Evolutionary conservation across 2,113 vertebrate species (phyloP).

Genomic region (Prolemur simus): DNA sequence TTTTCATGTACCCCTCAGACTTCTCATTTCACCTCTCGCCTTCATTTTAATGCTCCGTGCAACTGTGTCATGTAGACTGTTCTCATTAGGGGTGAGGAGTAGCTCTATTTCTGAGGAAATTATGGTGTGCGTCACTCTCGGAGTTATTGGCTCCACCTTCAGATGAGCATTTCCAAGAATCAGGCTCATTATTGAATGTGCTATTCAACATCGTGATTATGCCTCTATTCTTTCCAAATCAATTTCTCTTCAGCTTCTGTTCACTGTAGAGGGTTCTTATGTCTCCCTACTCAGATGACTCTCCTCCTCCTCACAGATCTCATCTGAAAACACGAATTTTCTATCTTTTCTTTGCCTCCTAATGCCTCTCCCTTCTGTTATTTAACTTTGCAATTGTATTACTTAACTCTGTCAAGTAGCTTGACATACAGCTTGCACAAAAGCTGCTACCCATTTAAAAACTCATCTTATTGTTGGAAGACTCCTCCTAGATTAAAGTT

Average conservation of each 20-base stretch:
- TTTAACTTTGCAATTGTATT: conserved; percentile 66
- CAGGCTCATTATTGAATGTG: conserved; percentile 20
- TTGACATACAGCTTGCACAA: conserved; percentile 56
- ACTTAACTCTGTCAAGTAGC: conserved; percentile 67
- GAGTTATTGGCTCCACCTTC: conserved; percentile 39
- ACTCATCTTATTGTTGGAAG: neutral
- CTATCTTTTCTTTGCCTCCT: conserved; percentile 66
- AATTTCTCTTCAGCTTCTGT: conserved; percentile 64
- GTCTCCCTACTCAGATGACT: conserved; percentile 33
- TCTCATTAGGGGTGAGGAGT: neutral
- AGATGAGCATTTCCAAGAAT: conserved; percentile 52
- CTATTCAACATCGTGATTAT: conserved; percentile 47
- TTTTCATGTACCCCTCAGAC: neutral
- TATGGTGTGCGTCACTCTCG: conserved; percentile 46
- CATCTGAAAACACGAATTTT: conserved; percentile 76
- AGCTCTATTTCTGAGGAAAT: conserved; percentile 64
- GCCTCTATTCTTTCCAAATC: conserved; percentile 68
- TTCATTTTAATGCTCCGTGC: neutral
- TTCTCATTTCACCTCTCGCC: neutral
- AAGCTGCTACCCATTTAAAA: conserved; percentile 30
- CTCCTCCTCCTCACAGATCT: conserved; percentile 62
- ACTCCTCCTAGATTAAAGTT: conserved; percentile 13
- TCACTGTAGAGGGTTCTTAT: conserved; percentile 59
- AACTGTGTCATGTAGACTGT: neutral
- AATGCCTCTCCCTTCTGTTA: conserved; percentile 34